phyloP scores from a whole-genome alignment of 2,113 vertebrate species.

The Peromyscus leucopus region DNA sequence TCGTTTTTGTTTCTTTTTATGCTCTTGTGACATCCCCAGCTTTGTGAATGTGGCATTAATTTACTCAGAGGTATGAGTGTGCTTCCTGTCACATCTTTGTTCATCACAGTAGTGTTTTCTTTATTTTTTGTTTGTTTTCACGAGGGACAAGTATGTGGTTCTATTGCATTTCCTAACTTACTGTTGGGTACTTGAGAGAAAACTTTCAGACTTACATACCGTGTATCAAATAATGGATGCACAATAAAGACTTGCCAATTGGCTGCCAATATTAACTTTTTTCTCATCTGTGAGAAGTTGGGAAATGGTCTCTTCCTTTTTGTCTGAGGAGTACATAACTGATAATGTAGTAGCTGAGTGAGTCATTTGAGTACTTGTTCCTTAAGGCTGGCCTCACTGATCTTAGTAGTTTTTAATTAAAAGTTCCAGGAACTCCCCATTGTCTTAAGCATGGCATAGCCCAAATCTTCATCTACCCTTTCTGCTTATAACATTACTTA shows the following conservation, averaged over 20 bases:
- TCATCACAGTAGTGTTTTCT: not conserved
- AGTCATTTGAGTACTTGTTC: not conserved
- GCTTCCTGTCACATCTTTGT: not conserved
- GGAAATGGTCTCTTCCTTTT: not conserved
- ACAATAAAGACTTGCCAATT: conserved; percentile 33
- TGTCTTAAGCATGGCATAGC: not conserved
- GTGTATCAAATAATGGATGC: not conserved
- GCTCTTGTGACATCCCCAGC: not conserved
- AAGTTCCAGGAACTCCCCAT: not conserved
- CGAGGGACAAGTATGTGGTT: not conserved
- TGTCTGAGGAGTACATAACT: not conserved
- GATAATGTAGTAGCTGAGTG: not conserved
- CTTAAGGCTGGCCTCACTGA: not conserved
- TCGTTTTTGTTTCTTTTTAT: not conserved
- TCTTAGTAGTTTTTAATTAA: not conserved
- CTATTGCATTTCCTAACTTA: not conserved
- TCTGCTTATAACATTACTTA: not conserved
- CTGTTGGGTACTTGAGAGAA: not conserved
- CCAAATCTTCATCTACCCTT: not conserved
- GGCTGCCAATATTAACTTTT: not conserved
- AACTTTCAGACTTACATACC: not conserved
- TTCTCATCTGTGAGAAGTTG: not conserved
- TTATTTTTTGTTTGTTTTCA: not conserved
- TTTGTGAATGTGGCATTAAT: conserved; percentile 3
- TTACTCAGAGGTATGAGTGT: not conserved